phyloP scores from a whole-genome alignment of 2,797 vertebrate species.

The Chiloscyllium punctatum region DNA sequence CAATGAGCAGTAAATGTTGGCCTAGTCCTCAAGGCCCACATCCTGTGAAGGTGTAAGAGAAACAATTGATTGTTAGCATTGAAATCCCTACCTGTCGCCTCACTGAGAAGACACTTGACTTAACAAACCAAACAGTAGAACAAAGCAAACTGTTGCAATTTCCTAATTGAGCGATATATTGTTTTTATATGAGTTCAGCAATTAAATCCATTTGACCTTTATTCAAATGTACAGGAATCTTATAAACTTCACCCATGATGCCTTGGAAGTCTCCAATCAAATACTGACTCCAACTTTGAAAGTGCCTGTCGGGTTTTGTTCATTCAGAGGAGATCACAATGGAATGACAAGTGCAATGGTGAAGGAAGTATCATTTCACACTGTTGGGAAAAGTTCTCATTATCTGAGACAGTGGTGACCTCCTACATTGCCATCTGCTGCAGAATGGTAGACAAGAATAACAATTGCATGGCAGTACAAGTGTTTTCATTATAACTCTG shows the following conservation, averaged over 20 bases:
- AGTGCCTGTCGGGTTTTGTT: not conserved
- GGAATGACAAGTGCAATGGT: not conserved
- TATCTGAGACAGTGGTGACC: not conserved
- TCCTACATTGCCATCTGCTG: not conserved
- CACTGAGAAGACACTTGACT: not conserved
- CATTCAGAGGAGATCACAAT: not conserved
- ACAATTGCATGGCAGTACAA: not conserved
- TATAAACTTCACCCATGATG: not conserved
- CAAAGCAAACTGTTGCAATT: not conserved
- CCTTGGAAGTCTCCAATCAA: not conserved
- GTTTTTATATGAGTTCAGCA: not conserved
- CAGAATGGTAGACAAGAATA: not conserved
- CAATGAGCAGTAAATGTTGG: no score
- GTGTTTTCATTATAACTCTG: not conserved
- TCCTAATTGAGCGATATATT: not conserved
- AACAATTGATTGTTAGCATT: no score
- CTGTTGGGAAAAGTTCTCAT: not conserved
- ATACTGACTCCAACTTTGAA: not conserved
- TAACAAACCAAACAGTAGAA: not conserved
- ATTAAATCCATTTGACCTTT: not conserved
- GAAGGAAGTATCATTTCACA: not conserved
- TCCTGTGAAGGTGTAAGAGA: no score
- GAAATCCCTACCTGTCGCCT: not conserved
- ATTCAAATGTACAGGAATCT: not conserved
- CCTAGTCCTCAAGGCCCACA: no score